Percentiles rank a stretch among this genome's conserved stretches.
These are phyloP conservation scores for Drosophila helvetica DNA, from an alignment of 2,888 invertebrate species.

Conservation along the genomic window DNA sequence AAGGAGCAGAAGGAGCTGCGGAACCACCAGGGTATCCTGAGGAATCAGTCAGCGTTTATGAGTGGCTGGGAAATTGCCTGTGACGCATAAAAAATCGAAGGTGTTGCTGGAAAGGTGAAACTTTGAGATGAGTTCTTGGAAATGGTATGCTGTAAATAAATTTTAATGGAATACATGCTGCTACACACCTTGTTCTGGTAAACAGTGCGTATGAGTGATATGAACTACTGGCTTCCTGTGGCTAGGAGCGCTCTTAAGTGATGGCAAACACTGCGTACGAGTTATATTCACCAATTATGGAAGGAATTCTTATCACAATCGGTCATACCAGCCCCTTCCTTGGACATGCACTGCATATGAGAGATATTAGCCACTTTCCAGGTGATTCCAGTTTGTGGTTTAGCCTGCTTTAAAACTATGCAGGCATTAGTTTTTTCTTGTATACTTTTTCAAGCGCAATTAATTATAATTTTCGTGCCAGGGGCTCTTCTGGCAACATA, in stretches of 20 bases:
- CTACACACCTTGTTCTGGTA: not conserved
- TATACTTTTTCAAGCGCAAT: constrained; percentile 46
- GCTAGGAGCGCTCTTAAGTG: not conserved
- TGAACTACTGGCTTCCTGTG: not conserved
- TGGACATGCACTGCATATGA: constrained; percentile 45
- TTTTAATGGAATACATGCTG: not conserved
- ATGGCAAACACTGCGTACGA: not conserved
- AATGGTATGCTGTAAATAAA: not conserved
- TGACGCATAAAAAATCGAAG: constrained; percentile 3
- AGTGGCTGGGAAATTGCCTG: constrained; percentile 36
- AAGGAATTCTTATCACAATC: constrained; percentile 1
- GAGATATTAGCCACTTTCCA: constrained; percentile 20
- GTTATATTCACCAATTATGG: not conserved
- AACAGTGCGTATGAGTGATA: not conserved
- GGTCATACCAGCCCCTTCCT: not conserved
- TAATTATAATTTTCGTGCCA: constrained; percentile 53
- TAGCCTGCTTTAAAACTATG: constrained; percentile 20
- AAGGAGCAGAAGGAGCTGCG: constrained; percentile 7
- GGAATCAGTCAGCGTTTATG: not conserved
- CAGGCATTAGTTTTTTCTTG: constrained; percentile 17
- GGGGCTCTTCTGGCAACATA: constrained; percentile 45
- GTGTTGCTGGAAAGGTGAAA: constrained; percentile 13
- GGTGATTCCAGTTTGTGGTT: not conserved
- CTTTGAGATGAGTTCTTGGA: not conserved
- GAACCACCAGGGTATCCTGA: not conserved